A percentile compares a stretch with the other conserved stretches of the same genome.
phyloP scores from a whole-genome alignment of 2,113 vertebrate genomes.

The Vulpes lagopus region DNA sequence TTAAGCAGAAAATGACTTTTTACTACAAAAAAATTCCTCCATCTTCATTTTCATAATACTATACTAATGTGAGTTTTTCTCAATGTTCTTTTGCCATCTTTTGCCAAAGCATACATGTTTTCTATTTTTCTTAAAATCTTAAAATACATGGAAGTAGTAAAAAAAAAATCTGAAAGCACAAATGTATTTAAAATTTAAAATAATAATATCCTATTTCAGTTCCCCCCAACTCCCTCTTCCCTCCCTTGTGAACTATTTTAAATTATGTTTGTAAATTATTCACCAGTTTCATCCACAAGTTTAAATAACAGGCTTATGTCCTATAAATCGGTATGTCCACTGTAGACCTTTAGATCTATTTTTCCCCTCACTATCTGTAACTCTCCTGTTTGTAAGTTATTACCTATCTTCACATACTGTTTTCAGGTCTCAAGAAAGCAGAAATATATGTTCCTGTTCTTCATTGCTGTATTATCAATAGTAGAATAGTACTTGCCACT shows the following conservation, averaged over 20 bases:
- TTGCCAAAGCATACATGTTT: background rate
- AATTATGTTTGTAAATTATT: background rate
- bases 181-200: background rate
- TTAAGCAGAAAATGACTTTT: background rate
- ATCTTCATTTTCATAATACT: background rate
- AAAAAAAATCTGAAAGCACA: background rate
- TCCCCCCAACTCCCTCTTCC: background rate
- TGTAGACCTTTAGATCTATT: background rate
- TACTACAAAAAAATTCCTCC: background rate
- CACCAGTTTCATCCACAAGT: background rate
- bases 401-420: background rate
- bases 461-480: background rate
- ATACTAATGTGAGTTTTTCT: background rate
- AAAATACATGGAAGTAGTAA: background rate
- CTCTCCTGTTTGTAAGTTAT: background rate
- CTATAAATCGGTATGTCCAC: background rate
- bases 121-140: background rate
- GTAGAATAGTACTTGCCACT: background rate
- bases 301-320: background rate
- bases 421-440: background rate
- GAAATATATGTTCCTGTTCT: background rate
- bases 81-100: background rate
- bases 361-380: background rate
- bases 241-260: background rate
- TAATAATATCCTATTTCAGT: background rate